A percentile compares a stretch with the other conserved stretches of the same genome.
Evolutionary conservation across 2,888 invertebrate species (phyloP).

Genomic region (Neoascia interrupta): DNA sequence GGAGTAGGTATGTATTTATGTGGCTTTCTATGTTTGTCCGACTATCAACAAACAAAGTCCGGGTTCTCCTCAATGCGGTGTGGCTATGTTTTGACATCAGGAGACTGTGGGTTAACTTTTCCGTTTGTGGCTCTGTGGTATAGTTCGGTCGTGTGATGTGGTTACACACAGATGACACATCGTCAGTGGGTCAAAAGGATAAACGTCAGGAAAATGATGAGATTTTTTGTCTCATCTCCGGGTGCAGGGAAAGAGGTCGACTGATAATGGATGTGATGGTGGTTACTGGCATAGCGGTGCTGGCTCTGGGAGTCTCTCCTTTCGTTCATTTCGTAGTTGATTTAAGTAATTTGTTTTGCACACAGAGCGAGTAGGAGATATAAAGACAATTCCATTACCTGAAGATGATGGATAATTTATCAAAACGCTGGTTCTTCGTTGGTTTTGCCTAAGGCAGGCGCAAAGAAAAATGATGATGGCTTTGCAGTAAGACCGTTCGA

Average conservation of each 20-base stretch:
- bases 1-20: background rate
- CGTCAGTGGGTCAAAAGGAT: conserved; percentile 42
- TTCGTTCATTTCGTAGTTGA: too few species aligned
- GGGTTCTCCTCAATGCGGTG: conserved; percentile 52
- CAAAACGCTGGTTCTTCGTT: conserved; percentile 1
- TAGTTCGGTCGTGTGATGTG: conserved; percentile 24
- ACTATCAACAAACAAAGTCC: conserved; percentile 27
- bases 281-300: too few species aligned
- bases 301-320: too few species aligned
- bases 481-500: too few species aligned
- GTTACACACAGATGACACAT: conserved; percentile 39
- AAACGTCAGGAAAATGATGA: conserved; percentile 50
- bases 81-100: conserved; percentile 39
- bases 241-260: background rate
- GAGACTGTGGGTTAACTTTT: conserved; percentile 25
- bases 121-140: conserved; percentile 27
- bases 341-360: conserved; percentile 33
- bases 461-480: background rate
- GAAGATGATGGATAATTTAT: conserved; percentile 30
- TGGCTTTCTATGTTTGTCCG: background rate
- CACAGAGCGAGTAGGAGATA: background rate
- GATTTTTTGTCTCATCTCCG: conserved; percentile 10
- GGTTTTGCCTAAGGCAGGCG: too few species aligned
- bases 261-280: conserved; percentile 28
- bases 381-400: conserved; percentile 17